Base-by-base conservation (phyloP, 1,140 invertebrate genomes). In the Stenopsyche tienmushanensis region DNA sequence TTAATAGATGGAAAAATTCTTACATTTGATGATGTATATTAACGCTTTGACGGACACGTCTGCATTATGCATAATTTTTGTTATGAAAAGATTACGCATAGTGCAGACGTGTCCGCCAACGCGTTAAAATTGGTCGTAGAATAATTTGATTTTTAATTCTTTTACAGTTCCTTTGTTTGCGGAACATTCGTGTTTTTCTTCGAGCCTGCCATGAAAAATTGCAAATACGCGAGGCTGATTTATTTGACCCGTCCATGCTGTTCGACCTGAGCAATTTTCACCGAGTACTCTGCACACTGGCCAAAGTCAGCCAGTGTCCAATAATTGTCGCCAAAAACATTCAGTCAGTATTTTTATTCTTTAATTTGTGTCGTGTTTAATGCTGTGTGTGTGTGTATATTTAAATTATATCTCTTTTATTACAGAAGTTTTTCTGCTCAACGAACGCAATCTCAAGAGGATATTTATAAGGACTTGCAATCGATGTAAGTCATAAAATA, bases 181-280 rank as follows among this genome's bases (percentile, higher is more conserved):
- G 95, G 71, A 98, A 98, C 77, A 98, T 98, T 63, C 88, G 93
- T 73, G 84, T 90, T 60, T 99, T 99, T 79, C 80, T 98, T 13
- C 86, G 90, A 52, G 88, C 89, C 3, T 97, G 94, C 75, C 87
- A 88, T 69, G 87, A 85, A 60, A 81, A 84, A 52, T 97, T 96
- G 80, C 88, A 89, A 21, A 77, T 98, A 20, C 84, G 88, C 8
- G 89, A 94, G 64, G 83, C 82, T n/a, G 94, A 98, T 76, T 80
- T 98, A 1, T 98, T 98, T 78, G 93, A 97, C 71, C 88, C 93
- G 0, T 85, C 86, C 3, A 94, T 96, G 87, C 80, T 98, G 2
- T 98, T 97, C 78, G 94, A 98, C 77, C 83, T 96, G 21, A 91
- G 91, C 25, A 93, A 97, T 80, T 98, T 98, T 77, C 90, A 92